phyloP scores from a whole-genome alignment of 2,888 invertebrate species.

The Drosophila prostipennis region DNA sequence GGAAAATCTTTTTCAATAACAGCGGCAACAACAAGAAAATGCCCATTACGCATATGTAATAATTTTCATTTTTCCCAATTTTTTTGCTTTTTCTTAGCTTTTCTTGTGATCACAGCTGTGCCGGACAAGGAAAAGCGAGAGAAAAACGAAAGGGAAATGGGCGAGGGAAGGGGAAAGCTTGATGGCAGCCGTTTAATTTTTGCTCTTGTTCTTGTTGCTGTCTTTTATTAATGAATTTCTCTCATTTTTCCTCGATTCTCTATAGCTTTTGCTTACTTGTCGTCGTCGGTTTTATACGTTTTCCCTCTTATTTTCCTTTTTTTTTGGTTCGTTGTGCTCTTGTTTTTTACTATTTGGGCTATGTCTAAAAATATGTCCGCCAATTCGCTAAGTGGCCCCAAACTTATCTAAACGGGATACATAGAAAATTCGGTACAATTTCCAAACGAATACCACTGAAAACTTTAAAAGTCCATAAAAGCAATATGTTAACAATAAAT shows the following conservation, averaged over 20 bases:
- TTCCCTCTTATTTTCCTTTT: not conserved
- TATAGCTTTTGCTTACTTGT: constrained; percentile 17
- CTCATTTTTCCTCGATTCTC: constrained; percentile 34
- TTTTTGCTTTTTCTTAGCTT: not conserved
- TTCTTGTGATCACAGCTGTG: constrained; percentile 42
- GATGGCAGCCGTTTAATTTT: constrained; percentile 70
- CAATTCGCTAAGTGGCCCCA: constrained; percentile 73
- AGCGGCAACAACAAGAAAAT: constrained; percentile 31
- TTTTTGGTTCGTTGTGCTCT: constrained; percentile 21
- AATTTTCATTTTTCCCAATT: constrained; percentile 47
- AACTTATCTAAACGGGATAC: constrained; percentile 44
- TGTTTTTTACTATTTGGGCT: constrained; percentile 57
- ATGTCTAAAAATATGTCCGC: constrained; percentile 74
- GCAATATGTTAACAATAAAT: no score
- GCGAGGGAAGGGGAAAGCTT: constrained; percentile 32
- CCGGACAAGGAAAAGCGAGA: constrained; percentile 22
- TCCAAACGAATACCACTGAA: not conserved
- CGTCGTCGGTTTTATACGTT: constrained; percentile 12
- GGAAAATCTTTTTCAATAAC: constrained; percentile 48
- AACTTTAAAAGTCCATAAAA: no score
- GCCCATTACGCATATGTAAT: constrained; percentile 52
- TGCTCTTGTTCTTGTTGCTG: constrained; percentile 58
- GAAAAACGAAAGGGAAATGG: constrained; percentile 4
- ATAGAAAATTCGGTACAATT: constrained; percentile 12
- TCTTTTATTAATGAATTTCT: constrained; percentile 73